A percentile compares a stretch with the other conserved stretches of the same genome.
Evolutionary conservation across 2,888 invertebrate species (phyloP).

Genomic region (Thelaira solivaga): DNA sequence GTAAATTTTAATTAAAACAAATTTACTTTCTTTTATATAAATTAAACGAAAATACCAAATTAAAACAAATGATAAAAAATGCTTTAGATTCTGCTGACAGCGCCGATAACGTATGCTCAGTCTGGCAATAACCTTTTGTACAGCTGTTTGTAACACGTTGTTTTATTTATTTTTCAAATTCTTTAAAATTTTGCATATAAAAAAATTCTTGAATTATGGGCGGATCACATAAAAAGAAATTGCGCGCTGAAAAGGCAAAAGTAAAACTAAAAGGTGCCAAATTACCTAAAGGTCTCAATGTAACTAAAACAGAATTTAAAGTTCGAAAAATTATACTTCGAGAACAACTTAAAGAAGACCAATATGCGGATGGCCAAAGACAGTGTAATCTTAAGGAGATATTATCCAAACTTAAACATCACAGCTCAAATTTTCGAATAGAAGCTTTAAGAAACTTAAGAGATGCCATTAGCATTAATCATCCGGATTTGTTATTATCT

Average conservation of each 20-base stretch:
- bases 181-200: background rate
- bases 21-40: no score
- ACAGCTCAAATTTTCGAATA: slow-evolving; percentile 73
- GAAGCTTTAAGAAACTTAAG: slow-evolving; percentile 73
- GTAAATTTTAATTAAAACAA: no score
- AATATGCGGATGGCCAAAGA: slow-evolving; percentile 60
- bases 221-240: slow-evolving; percentile 82
- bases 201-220: slow-evolving; percentile 68
- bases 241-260: slow-evolving; percentile 92
- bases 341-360: slow-evolving; percentile 80
- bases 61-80: no score
- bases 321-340: slow-evolving; percentile 90
- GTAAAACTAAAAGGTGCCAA: slow-evolving; percentile 90
- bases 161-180: slow-evolving; percentile 14
- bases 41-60: no score
- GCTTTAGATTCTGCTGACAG: no score
- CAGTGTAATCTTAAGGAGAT: slow-evolving; percentile 72
- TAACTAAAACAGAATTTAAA: slow-evolving; percentile 93
- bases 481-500: slow-evolving; percentile 77
- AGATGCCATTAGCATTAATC: slow-evolving; percentile 77
- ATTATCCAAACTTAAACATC: slow-evolving; percentile 78
- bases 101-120: no score
- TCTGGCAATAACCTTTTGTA: no score
- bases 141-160: slow-evolving; percentile 32
- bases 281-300: slow-evolving; percentile 91